These are phyloP conservation scores for Margaritifera margaritifera DNA, from an alignment of 2,888 invertebrate species.

Conservation along the genomic window DNA sequence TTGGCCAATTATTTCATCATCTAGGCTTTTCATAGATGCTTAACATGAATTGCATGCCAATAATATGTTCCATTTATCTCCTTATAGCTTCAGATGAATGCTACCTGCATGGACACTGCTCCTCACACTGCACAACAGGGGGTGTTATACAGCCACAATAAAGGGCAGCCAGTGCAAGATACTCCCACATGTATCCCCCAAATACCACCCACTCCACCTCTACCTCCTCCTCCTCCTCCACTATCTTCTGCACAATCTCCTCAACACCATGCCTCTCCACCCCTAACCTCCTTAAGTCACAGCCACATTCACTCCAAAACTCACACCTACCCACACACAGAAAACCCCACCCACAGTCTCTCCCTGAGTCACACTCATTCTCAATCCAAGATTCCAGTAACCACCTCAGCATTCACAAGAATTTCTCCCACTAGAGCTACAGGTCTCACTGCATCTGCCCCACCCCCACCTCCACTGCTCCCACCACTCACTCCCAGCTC, in stretches of 20 bases:
- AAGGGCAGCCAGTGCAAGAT: constrained; percentile 24
- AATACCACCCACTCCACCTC: constrained; percentile 16
- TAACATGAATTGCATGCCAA: too few species aligned
- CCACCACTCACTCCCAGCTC: constrained; percentile 17
- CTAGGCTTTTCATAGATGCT: too few species aligned
- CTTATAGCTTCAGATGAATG: too few species aligned
- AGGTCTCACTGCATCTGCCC: constrained; percentile 29
- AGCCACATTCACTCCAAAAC: constrained; percentile 3
- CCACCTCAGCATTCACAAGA: constrained; percentile 4
- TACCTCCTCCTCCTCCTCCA: constrained; percentile 32
- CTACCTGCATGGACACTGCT: too few species aligned
- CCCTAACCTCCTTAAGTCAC: constrained; percentile 7
- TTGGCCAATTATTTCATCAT: too few species aligned
- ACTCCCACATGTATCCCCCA: constrained; percentile 27
- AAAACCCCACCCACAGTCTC: constrained; percentile 23
- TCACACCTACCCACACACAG: constrained; percentile 23
- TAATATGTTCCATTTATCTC: too few species aligned
- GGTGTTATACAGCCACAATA: too few species aligned
- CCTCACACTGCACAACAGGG: too few species aligned
- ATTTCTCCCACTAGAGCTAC: constrained; percentile 17
- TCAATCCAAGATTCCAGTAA: constrained; percentile 4
- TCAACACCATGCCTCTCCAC: constrained; percentile 9
- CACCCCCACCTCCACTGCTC: constrained; percentile 31
- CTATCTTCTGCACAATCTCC: constrained; percentile 10
- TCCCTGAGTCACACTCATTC: constrained; percentile 27